These are phyloP conservation scores for Stenolophus ochropezus DNA, from an alignment of 2,888 invertebrate species.

Conservation along the genomic window DNA sequence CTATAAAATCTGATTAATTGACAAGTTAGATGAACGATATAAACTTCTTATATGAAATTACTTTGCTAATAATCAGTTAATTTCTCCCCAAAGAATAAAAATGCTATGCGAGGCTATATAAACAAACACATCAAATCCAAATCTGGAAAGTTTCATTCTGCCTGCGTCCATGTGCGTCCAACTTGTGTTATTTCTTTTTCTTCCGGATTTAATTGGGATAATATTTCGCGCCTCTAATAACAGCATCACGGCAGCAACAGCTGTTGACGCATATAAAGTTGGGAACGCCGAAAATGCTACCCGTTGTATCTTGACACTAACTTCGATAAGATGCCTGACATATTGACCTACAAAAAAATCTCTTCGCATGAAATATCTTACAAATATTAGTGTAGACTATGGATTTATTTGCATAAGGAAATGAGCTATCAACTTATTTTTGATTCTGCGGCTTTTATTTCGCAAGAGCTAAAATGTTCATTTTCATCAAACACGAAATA, in stretches of 20 bases:
- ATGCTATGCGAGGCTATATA: not conserved
- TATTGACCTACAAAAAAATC: constrained; percentile 21
- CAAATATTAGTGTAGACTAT: not conserved
- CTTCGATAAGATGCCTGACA: constrained; percentile 26
- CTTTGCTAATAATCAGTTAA: not conserved
- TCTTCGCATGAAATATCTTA: not conserved
- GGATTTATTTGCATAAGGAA: constrained; percentile 27
- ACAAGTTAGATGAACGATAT: not conserved
- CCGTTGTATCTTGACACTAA: constrained; percentile 3
- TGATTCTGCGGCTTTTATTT: not conserved
- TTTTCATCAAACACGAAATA: no score
- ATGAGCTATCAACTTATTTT: constrained; percentile 23
- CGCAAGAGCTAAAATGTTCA: no score
- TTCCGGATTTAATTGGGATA: constrained; percentile 29
- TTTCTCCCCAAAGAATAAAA: not conserved
- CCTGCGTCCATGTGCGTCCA: not conserved
- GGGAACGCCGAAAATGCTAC: constrained; percentile 10
- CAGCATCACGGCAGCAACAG: constrained; percentile 25
- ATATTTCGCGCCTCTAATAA: constrained; percentile 32
- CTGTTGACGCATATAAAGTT: constrained; percentile 31
- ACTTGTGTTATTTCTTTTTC: constrained; percentile 27
- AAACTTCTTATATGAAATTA: not conserved
- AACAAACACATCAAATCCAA: constrained; percentile 23
- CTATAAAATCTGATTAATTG: not conserved
- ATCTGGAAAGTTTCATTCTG: not conserved